These are phyloP conservation scores for Pipra filicauda DNA, from an alignment of 2,113 vertebrate species.

Conservation along the genomic window DNA sequence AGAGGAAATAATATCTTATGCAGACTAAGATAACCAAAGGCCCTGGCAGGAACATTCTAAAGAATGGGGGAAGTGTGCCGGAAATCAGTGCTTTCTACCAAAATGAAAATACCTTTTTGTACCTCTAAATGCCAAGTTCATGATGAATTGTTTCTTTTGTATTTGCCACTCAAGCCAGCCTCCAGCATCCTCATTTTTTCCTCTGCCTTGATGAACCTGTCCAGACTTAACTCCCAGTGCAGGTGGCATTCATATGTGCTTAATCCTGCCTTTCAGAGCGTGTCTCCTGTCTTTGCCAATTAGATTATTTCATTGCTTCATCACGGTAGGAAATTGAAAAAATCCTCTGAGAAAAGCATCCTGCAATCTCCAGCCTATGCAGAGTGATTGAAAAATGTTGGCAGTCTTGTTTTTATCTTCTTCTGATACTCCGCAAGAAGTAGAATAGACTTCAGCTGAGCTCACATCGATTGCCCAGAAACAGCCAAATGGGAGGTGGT, in stretches of 20 bases:
- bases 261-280: not conserved
- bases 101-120: not conserved
- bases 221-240: not conserved
- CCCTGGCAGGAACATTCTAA: not conserved
- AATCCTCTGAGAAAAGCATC: not conserved
- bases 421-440: not conserved
- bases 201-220: not conserved
- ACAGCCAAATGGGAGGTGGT: not conserved
- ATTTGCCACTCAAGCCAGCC: not conserved
- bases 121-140: not conserved
- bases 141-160: not conserved
- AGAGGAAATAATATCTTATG: not conserved
- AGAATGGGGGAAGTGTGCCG: not conserved
- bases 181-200: not conserved
- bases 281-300: not conserved
- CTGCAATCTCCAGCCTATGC: not conserved
- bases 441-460: not conserved
- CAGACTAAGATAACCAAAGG: not conserved
- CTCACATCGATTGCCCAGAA: not conserved
- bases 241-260: not conserved
- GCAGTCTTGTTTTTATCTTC: not conserved
- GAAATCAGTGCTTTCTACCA: not conserved
- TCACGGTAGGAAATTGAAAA: not conserved
- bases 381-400: not conserved
- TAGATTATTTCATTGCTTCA: not conserved